Base-by-base conservation (phyloP, 1,140 invertebrate genomes). In the Tribolium castaneum region DNA sequence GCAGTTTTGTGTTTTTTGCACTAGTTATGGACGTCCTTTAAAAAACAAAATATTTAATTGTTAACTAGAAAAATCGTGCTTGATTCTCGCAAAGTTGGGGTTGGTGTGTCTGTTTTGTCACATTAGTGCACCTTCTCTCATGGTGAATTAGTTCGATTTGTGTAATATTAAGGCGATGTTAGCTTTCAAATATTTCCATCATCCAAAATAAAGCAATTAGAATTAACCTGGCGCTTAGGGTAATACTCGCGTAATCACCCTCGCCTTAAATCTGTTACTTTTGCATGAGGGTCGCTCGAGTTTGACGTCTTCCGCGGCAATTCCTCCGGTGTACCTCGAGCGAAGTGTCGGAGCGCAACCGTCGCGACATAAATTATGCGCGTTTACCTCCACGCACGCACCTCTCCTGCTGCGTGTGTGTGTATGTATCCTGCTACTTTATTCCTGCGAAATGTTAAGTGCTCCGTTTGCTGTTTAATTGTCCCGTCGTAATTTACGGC, bases 381-480 rank as follows among this genome's bases (percentile, higher is more conserved):
- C 71, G 71, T 52, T 54, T 73, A 52, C 71, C 45, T 73, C 70
- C 52, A 54, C 52, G 49, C 70, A 50, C 50, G 45, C 50, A 72
- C 50, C 45, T 72, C 50, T 72, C 71, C 71, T 73, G 49, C 71
- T 73, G 71, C 71, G 71, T 73, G 52, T 52, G 71, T 51, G 52
- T 73, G 19, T 73, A 52, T 73, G 49, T 73, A 52, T 72, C 71
- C 71, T 73, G 71, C 71, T 73, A 73, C 71, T 73, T 73, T 73
- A 73, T 73, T 66, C 76, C 73, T 70, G 25, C 56, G 45, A 35
- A 78, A 75, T 75, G 77, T 73, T 51, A 66, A 80, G 78, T 77
- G 76, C 76, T 70, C 75, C 78, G 75, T 80, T 76, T 80, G 75
- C 70, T 77, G 75, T 80, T 77, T 80, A 80, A 80, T 80, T 80